Evolutionary conservation across 2,888 invertebrate species (phyloP).

Genomic region (Meiosimyza decipiens): DNA sequence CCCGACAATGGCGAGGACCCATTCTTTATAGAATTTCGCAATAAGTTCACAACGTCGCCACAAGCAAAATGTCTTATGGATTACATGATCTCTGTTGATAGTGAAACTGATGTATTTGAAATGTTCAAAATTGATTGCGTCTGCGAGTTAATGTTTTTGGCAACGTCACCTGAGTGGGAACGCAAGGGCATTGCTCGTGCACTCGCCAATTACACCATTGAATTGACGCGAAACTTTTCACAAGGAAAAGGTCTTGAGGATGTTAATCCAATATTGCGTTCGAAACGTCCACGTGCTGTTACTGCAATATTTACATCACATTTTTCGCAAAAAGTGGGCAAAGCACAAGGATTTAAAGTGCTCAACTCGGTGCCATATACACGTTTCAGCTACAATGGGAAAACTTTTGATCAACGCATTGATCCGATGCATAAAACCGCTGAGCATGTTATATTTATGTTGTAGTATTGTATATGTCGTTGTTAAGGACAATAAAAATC

Average conservation of each 20-base stretch:
- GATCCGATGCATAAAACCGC: slow-evolving; percentile 58
- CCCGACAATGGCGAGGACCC: slow-evolving; percentile 53
- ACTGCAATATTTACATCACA: slow-evolving; percentile 73
- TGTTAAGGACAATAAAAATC: no score
- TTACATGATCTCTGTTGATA: slow-evolving; percentile 76
- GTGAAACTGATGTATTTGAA: slow-evolving; percentile 72
- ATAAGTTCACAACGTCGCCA: slow-evolving; percentile 69
- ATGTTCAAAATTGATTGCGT: slow-evolving; percentile 73
- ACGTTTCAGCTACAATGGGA: slow-evolving; percentile 71
- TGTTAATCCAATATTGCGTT: slow-evolving; percentile 50
- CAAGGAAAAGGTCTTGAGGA: slow-evolving; percentile 67
- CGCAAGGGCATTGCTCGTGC: slow-evolving; percentile 69
- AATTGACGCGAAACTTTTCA: slow-evolving; percentile 68
- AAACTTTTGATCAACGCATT: slow-evolving; percentile 71
- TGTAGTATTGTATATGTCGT: slow-evolving; percentile 33
- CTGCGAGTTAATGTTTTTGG: slow-evolving; percentile 77
- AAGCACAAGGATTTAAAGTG: slow-evolving; percentile 69
- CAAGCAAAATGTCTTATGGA: slow-evolving; percentile 72
- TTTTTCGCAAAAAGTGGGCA: slow-evolving; percentile 72
- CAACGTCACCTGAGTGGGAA: slow-evolving; percentile 70
- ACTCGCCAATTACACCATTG: slow-evolving; percentile 70
- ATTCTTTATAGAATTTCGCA: slow-evolving; percentile 60
- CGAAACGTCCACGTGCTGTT: slow-evolving; percentile 62
- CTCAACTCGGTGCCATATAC: slow-evolving; percentile 69
- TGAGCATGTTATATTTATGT: slow-evolving; percentile 46